Base-by-base conservation (phyloP, 2,113 vertebrate species). In the Gymnocephalus cernua region DNA sequence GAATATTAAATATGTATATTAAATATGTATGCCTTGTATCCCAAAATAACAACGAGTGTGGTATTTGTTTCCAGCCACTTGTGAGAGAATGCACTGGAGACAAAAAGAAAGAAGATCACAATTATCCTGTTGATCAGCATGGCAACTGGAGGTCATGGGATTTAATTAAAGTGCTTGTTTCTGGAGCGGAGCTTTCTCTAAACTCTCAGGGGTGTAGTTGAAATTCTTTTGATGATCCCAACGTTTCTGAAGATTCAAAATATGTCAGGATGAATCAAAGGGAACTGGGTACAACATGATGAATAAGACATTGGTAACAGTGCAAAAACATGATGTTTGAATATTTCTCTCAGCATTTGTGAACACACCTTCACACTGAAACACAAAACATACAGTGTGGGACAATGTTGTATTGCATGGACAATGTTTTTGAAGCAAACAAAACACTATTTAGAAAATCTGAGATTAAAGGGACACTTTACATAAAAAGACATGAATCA, bases 221-320 rank as follows among this genome's bases (percentile, higher is more conserved):
- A 71, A 53, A 72, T 68, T 84, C 1, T 9, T 27, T 15, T 25
- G 73, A 74, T 63, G 63, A 38, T 47, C 29, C 16, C 51, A 63
- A 71, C 23, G 59, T 74, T 79, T 56, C 25, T 64, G 63, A 77
- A 21, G 12, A 62, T 65, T 71, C 51, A 45, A 41, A 82, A 70
- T 59, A 45, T 67, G 68, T 58, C 77, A 62, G 19, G 15, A 41
- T 27, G 53, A 61, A 73, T 79, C 65, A 54, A 14, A 69, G 47
- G 38, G 4, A 35, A 57, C 27, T 2, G 13, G 1, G 0, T 18
- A 18, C 48, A 59, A 58, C 29, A 75, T 68, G 66, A 86, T 67
- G 51, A 83, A 72, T 72, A 47, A 25, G 29, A 47, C 21, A 66
- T 69, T 51, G 9, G 21, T 70, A 35, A 69, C 14, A 8, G 4